Base-by-base conservation (phyloP, 2,113 vertebrate genomes). In the Pedionomus torquatus region DNA sequence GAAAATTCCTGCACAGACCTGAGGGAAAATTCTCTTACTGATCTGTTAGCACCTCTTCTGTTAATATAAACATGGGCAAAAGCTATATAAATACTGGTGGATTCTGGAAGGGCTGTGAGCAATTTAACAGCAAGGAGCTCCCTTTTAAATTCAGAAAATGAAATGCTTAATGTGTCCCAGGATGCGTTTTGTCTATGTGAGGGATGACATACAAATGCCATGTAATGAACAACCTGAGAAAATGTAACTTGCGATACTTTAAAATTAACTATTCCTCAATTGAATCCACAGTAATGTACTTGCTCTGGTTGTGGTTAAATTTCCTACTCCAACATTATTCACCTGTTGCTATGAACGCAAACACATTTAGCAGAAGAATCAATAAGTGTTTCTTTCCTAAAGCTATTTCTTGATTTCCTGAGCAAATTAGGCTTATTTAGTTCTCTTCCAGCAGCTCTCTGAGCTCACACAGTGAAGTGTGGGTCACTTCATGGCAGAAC, bases 321-420 rank as follows among this genome's bases (percentile, higher is more conserved):
- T 77, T 92, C 37, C 58, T 93, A 60, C 57, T 93, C 71, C 52
- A 70, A 70, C 49, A 55, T 74, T 95, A 51, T 92, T 77, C 90
- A 94, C 95, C 90, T 95, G 96, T 76, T 96, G 46, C 33, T 93
- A 68, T 63, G 81, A 78, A 96, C 94, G 88, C 58, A 91, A 95
- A 69, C 23, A 78, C n/a, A 54, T 93, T 80, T 86, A 88, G 52
- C 0, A 0, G n/a, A 77, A 51, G 43, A 92, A 94, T 51, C 30
- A 89, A 10, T 63, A 79, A 51, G 7, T 48, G 11, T 11, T 23
- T 46, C 39, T 87, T 74, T 37, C 16, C 44, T 71, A 28, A 84
- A 82, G 24, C 5, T 70, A 71, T 30, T 92, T 90, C 25, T 75
- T 91, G 11, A 48, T 87, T 94, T 87, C 71, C 70, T 72, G 44